Base-by-base conservation (phyloP, 1,140 invertebrate species). In the Ptiloglossa arizonensis region DNA sequence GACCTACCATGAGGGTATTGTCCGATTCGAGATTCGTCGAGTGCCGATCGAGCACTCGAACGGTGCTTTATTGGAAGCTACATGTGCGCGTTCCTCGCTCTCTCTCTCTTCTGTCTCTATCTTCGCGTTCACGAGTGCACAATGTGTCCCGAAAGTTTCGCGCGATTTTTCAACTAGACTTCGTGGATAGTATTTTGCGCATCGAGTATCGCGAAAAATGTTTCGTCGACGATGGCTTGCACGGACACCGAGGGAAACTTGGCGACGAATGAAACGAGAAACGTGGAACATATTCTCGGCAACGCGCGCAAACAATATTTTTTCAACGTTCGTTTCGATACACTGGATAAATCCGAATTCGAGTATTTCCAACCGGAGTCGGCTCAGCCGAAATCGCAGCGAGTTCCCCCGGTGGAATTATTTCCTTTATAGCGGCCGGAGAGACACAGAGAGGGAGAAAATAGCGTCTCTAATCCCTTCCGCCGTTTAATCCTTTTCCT, bases 41-140 rank as follows among this genome's bases (percentile, higher is more conserved):
- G 87, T 81, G 83, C 80, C 75, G 79, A 86, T 86, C 86, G 81
- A 87, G 80, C 80, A 83, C 86, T 88, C 83, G 69, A 82, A 63
- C 81, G 79, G 68, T 79, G 84, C 87, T 88, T 89, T 89, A 89
- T 88, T 89, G 88, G 83, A 88, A 86, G 84, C 80, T 89, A 86
- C 86, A 87, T 79, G 83, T 54, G 69, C 75, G 27, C 63, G 22
- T 35, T 9, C 48, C 48, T 41, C 44, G 50, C 44, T 54, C 27
- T 56, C 27, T n/a, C 70, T 78, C 52, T 54, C 32, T 24, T 54
- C 48, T 19, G 5, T 29, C 35, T 59, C 38, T 38, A 11, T 77
- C 64, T 52, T 0, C 2, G 1, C 15, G 38, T 63, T 17, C 1
- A 46, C 24, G 17, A 46, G 54, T 11, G 46, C 63, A 66, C 71